Evolutionary conservation across 2,113 vertebrate species (phyloP), one percentile per base, ranked within the genome.

Genomic region (Percopsis transmontana): DNA sequence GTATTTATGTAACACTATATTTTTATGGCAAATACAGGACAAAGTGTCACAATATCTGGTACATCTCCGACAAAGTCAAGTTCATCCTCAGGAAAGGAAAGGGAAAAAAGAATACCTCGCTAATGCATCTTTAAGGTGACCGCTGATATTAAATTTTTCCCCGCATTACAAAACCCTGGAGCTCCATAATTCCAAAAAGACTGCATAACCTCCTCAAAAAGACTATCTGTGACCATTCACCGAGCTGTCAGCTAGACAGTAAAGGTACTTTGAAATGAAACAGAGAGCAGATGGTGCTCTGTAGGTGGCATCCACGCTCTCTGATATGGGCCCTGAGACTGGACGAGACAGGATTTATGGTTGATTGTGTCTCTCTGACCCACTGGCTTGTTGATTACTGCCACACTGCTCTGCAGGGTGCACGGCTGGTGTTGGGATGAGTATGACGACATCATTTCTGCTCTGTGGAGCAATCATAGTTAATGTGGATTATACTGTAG

Each of bases 311-410:
- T 51, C 23, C 58, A 59, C 76, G 71, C 76, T 74, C 78, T 85
- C 84, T 68, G 82, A 84, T 76, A 74, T 41, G 68, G 76, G 67
- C 73, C 33, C 58, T 68, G 85, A 56, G 51, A 82, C 89, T 88
- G 89, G 40, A 86, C 54, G 71, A 79, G 80, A 80, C 45, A 4
- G 68, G 74, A 83, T 71, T 75, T 70, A 55, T 24, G 55, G 81
- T 62, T 88, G 86, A 90, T 88, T 88, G 73, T 80, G 77, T 86
- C 83, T 77, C 62, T 78, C 82, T 80, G 76, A 82, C 85, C 83
- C 79, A 85, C 86, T 74, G 85, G 69, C 84, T 68, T 71, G 83
- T 81, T 87, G 86, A 90, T 90, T 88, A 74, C 83, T 73, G 65
- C 72, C 61, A 75, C 78, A 71, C 59, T 63, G 60, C 76, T 21